These are phyloP conservation scores for Mantis religiosa DNA, from an alignment of 2,888 invertebrate species.

Conservation along the genomic window DNA sequence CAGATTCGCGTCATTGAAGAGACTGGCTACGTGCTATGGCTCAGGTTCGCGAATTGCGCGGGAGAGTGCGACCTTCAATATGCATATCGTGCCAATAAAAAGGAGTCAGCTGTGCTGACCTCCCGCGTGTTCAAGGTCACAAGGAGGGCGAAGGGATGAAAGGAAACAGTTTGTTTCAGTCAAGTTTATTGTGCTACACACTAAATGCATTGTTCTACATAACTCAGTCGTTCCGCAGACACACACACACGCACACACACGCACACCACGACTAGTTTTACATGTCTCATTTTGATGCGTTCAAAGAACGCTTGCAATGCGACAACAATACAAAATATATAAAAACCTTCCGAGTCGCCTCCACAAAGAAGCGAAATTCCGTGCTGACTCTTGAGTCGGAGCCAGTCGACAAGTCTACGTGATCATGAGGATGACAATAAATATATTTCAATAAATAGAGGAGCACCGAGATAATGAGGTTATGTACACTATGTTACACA, in stretches of 20 bases:
- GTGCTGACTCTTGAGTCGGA: not conserved
- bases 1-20: not conserved
- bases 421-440: not conserved
- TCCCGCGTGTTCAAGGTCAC: too few relatives aligned
- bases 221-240: not conserved
- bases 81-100: not conserved
- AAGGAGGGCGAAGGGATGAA: not conserved
- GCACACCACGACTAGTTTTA: not conserved
- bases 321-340: not conserved
- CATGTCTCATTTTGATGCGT: too few relatives aligned
- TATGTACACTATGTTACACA: not conserved
- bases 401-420: not conserved
- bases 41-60: not conserved
- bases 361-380: not conserved
- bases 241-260: not conserved
- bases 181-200: not conserved
- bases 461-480: not conserved
- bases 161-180: not conserved
- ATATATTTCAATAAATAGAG: constrained; percentile 9
- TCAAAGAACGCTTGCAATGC: too few relatives aligned
- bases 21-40: not conserved
- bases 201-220: not conserved
- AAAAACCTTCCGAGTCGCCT: not conserved
- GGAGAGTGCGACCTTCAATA: not conserved
- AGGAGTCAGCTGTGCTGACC: too few relatives aligned